Base-by-base conservation (phyloP, 1,140 invertebrate genomes). In the Latrodectus geometricus region DNA sequence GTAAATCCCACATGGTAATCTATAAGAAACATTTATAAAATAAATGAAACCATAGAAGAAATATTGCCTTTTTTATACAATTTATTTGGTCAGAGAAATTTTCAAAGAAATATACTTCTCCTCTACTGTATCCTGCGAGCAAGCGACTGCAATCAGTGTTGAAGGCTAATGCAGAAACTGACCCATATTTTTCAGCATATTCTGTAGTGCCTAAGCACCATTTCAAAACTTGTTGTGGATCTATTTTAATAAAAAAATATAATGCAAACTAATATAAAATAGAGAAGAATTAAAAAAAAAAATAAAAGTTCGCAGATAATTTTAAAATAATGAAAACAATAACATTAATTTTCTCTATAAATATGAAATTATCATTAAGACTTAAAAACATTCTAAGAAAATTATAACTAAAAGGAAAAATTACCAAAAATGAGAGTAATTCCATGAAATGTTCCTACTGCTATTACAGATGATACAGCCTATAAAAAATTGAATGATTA, bases 361-460 rank as follows among this genome's bases (percentile, higher is more conserved):
- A 35, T 35, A 35, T 35, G 35, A 35, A 35, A 35, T 35, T 5
- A 35, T 5, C 5, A 35, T 35, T 35, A 35, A 35, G 35, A 35
- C 1, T 35, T 35, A 35, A 35, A 35, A 3, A 35, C 1, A 35
- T 35, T 35, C 35, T 35, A 35, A 35, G 35, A 35, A 35, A 35
- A 35, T 35, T 35, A 35, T 35, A 35, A 35, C 35, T 35, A 5
- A 35, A 3, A 35, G 35, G 35, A 35, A 35, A 35, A 35, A 89
- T 89, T 88, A 93, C 97, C 96, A 93, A 99, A 99, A 78, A 96
- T 94, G 17, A 99, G 91, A 79, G 98, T 94, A 86, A 97, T 93
- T 23, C 97, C 97, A 92, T 98, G 96, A 65, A 96, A 97, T 66
- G 97, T 99, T 56, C 98, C 97, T 73, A 99, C 94, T 21, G 95